These are phyloP conservation scores for Cyphomyrmex costatus DNA, from an alignment of 1,140 invertebrate species.

Conservation along the genomic window DNA sequence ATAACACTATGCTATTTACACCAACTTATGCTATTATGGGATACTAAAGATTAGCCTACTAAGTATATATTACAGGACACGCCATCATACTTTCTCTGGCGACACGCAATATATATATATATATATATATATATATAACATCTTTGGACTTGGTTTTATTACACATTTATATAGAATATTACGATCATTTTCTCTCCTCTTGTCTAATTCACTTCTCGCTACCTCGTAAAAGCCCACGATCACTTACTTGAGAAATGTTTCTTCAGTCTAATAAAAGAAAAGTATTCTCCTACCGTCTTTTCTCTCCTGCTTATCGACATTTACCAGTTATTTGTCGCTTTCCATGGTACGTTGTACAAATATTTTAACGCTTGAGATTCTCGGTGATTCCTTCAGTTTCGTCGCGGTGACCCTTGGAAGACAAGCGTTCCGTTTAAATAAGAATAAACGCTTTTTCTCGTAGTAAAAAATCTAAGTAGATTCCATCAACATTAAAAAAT, in stretches of 20 bases:
- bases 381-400: constrained; percentile 24
- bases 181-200: constrained; percentile 60
- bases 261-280: constrained; percentile 69
- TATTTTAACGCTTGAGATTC: constrained; percentile 61
- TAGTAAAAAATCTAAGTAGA: constrained; percentile 20
- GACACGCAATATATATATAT: constrained; percentile 79
- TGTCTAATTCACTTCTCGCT: constrained; percentile 28
- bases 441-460: constrained; percentile 33
- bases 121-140: constrained; percentile 79
- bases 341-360: constrained; percentile 42
- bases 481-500: neutral
- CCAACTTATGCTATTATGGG: constrained; percentile 81
- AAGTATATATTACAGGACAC: constrained; percentile 86
- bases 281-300: constrained; percentile 32
- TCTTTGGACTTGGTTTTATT: constrained; percentile 87
- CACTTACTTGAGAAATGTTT: constrained; percentile 34
- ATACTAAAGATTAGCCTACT: constrained; percentile 79
- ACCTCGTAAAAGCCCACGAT: constrained; percentile 30
- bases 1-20: constrained; percentile 84
- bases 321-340: constrained; percentile 23
- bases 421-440: constrained; percentile 61
- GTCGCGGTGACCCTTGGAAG: constrained; percentile 62
- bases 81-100: constrained; percentile 76
- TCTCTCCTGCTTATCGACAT: constrained; percentile 6
- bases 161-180: constrained; percentile 85